These are phyloP conservation scores for Drosophila affinis DNA, from an alignment of 2,888 invertebrate species.

Conservation along the genomic window DNA sequence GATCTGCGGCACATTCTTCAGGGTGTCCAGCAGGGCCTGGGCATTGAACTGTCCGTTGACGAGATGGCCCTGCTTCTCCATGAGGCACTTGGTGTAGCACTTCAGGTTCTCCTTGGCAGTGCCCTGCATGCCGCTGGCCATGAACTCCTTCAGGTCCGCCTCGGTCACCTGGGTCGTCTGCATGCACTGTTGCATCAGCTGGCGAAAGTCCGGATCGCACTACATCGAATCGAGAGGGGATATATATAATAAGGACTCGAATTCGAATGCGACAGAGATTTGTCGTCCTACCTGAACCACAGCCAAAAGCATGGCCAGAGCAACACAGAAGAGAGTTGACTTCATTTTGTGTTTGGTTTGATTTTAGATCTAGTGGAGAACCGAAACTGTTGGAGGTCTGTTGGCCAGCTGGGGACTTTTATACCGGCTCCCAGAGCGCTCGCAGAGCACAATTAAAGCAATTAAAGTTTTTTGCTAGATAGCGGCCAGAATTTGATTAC, in stretches of 20 bases:
- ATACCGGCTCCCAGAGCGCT: slow-evolving; percentile 36
- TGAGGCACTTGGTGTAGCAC: slow-evolving; percentile 75
- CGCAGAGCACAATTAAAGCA: slow-evolving; percentile 56
- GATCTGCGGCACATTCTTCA: slow-evolving; percentile 59
- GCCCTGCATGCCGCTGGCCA: slow-evolving; percentile 51
- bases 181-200: slow-evolving; percentile 69
- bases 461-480: slow-evolving; percentile 58
- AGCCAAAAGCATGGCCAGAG: slow-evolving; percentile 48
- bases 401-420: slow-evolving; percentile 43
- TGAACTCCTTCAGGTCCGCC: slow-evolving; percentile 62
- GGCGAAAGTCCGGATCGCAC: slow-evolving; percentile 58
- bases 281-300: slow-evolving; percentile 59
- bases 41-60: slow-evolving; percentile 71
- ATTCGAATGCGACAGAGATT: no score
- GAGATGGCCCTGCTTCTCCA: slow-evolving; percentile 77
- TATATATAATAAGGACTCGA: neutral
- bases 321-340: slow-evolving; percentile 47
- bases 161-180: slow-evolving; percentile 57
- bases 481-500: slow-evolving; percentile 60
- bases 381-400: slow-evolving; percentile 23
- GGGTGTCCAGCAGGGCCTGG: slow-evolving; percentile 44
- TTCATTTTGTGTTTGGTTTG: slow-evolving; percentile 46
- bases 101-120: slow-evolving; percentile 70
- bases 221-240: slow-evolving; percentile 7
- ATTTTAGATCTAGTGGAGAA: slow-evolving; percentile 17